These are phyloP conservation scores for Percopsis omiscomaycus DNA, from an alignment of 2,797 vertebrate genomes.

Conservation along the genomic window DNA sequence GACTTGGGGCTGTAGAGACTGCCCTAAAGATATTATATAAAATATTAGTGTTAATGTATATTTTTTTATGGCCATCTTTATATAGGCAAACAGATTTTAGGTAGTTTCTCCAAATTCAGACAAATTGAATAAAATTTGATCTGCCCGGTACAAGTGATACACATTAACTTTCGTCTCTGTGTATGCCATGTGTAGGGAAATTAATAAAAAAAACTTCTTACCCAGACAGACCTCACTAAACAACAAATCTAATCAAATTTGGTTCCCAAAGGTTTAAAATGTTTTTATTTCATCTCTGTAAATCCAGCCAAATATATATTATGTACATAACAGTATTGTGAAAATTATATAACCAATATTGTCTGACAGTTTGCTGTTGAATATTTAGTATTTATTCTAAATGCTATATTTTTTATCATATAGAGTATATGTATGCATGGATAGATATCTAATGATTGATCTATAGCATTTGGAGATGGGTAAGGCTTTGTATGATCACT, in stretches of 20 bases:
- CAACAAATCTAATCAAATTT: conserved; percentile 59
- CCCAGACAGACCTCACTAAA: conserved; percentile 36
- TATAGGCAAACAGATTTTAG: not conserved
- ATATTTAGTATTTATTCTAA: conserved; percentile 82
- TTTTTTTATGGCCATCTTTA: conserved; percentile 16
- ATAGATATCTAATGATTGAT: conserved; percentile 51
- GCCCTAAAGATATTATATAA: no score
- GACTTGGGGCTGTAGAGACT: no score
- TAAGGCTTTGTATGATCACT: conserved; percentile 26
- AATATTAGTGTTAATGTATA: not conserved
- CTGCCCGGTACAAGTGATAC: conserved; percentile 29
- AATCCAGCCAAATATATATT: conserved; percentile 63
- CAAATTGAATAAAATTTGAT: conserved; percentile 18
- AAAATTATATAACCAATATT: conserved; percentile 71
- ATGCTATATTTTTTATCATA: conserved; percentile 81
- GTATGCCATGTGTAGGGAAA: conserved; percentile 43
- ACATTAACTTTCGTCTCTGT: conserved; percentile 63
- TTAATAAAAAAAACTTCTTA: no score
- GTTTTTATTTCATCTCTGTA: conserved; percentile 59
- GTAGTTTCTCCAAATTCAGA: conserved; percentile 27
- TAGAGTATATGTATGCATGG: conserved; percentile 78
- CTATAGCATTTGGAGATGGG: conserved; percentile 37
- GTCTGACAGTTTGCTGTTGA: conserved; percentile 70
- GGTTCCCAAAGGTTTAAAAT: conserved; percentile 49
- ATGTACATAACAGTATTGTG: conserved; percentile 74